Evolutionary conservation across 1,140 invertebrate genomes (phyloP), one percentile per base, ranked within the genome.

Genomic region (Saxidomus purpurata): DNA sequence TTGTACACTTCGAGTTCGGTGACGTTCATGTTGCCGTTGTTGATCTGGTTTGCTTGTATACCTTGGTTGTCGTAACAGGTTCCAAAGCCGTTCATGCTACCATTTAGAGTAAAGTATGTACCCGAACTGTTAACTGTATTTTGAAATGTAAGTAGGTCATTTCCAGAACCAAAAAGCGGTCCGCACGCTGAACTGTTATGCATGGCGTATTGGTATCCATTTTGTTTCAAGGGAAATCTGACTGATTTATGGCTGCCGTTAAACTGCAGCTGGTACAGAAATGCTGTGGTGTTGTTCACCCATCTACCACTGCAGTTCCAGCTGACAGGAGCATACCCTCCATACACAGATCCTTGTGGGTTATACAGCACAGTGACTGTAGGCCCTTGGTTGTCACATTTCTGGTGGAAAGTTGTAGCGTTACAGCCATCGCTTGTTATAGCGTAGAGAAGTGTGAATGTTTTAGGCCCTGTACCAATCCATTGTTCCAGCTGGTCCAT

Each of bases 321-420:
- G 36, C 43, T 47, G 28, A 81, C 22, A 15, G 31, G 22, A 2
- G 89, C 89, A 69, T 91, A 92, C 3, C 92, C 92, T 17, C 92
- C 92, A 85, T 87, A 92, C n/a, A 91, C 67, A 74, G 81, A 87
- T 0, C 83, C 86, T 71, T 74, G 47, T 17, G 84, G 76, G 59
- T 91, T 91, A 69, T 89, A 90, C 52, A 88, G 36, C 22, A 91
- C 85, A 55, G 90, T 91, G 22, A 92, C 86, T 34, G 92, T 92
- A 15, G 90, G 89, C 0, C 90, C 89, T 40, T 91, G 49, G 55
- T 87, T 89, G 61, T 91, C 79, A 86, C 90, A 91, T 31, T 84
- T 77, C 31, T 63, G 55, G 38, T 92, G 92, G 69, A 92, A 92
- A 17, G 59, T 84, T 19, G 59, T 49, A 19, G 86, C 69, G 31